phyloP scores from a whole-genome alignment of 2,888 invertebrate species.

The Melieria crassipennis region DNA sequence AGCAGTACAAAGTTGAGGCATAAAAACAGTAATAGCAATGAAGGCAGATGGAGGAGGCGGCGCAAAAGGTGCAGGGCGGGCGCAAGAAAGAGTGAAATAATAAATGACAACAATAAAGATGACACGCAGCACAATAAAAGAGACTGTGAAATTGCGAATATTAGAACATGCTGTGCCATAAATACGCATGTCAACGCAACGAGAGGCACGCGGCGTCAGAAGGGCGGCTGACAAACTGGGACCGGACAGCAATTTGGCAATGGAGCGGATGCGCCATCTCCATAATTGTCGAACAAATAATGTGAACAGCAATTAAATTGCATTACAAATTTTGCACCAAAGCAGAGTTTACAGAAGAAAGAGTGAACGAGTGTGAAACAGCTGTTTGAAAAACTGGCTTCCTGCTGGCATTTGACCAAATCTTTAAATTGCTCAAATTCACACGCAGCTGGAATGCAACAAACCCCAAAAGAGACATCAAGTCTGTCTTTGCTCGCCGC shows the following conservation, averaged over 20 bases:
- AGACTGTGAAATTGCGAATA: constrained; percentile 51
- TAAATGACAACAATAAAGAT: constrained; percentile 48
- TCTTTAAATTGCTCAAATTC: constrained; percentile 25
- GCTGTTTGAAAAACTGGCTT: background rate
- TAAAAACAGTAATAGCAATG: constrained; percentile 5
- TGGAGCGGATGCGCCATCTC: background rate
- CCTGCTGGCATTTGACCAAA: constrained; percentile 25
- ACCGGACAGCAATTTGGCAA: background rate
- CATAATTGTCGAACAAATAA: constrained; percentile 12
- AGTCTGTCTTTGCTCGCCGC: too few species aligned
- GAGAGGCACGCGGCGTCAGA: background rate
- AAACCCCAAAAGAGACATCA: background rate
- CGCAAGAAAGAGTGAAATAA: constrained; percentile 35
- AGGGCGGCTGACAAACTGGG: background rate
- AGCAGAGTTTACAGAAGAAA: background rate
- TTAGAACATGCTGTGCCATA: constrained; percentile 56
- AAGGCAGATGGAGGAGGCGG: constrained; percentile 16
- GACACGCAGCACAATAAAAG: constrained; percentile 43
- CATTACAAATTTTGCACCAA: background rate
- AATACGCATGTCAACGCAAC: constrained; percentile 33
- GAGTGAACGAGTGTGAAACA: background rate
- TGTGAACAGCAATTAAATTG: constrained; percentile 12
- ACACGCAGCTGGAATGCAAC: constrained; percentile 2
- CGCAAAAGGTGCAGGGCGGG: background rate
- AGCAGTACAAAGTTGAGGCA: constrained; percentile 32